Conservation (phyloP, 2,888 invertebrate genomes). For the Lymantria dispar region DNA sequence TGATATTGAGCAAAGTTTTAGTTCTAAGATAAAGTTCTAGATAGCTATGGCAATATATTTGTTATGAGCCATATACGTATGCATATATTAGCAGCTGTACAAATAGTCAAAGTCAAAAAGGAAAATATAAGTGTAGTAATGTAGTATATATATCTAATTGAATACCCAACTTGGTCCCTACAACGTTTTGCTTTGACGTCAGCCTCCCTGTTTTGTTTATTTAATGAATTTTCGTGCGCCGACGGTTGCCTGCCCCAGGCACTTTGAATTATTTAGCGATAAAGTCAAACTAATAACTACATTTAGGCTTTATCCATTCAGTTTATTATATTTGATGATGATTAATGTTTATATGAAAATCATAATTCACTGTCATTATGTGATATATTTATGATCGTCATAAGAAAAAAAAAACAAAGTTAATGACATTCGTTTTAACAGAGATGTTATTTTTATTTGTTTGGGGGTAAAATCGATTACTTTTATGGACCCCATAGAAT, state of each 20-base stretch:
- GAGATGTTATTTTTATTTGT: too few relatives aligned
- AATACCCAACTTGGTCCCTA: constrained; percentile 20
- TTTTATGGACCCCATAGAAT: too few relatives aligned
- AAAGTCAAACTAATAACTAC: constrained; percentile 18
- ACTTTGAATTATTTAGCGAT: constrained; percentile 39
- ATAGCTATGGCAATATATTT: too few relatives aligned
- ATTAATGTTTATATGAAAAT: constrained; percentile 24
- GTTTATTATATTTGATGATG: constrained; percentile 13
- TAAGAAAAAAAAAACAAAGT: too few relatives aligned
- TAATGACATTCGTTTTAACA: too few relatives aligned
- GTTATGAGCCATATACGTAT: too few relatives aligned
- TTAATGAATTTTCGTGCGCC: constrained; percentile 35
- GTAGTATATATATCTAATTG: constrained; percentile 25
- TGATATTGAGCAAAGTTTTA: too few relatives aligned
- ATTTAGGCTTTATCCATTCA: constrained; percentile 15
- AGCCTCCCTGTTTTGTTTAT: constrained; percentile 39
- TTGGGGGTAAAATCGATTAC: too few relatives aligned
- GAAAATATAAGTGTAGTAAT: background rate
- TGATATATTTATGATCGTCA: too few relatives aligned
- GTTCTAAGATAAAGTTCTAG: too few relatives aligned
- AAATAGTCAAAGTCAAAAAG: too few relatives aligned
- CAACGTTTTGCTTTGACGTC: constrained; percentile 18
- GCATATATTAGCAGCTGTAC: background rate
- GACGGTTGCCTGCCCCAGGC: constrained; percentile 23
- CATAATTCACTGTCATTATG: background rate